Conservation (phyloP, 1,140 invertebrate species). For the Musca vetustissima region DNA sequence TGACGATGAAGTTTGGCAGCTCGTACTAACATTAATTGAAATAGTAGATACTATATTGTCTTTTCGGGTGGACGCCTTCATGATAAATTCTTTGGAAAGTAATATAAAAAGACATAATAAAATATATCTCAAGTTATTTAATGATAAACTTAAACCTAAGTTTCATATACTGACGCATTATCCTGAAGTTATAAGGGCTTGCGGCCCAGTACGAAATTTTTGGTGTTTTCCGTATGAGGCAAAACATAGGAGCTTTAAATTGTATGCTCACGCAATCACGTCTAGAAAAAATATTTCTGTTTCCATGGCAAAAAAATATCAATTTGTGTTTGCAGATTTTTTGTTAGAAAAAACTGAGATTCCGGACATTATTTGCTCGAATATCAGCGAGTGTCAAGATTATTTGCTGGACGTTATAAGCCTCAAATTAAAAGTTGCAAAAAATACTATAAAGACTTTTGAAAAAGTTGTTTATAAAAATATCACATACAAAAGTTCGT, state of each 20-base stretch:
- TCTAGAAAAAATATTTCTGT: neutral
- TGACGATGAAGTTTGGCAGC: constrained; percentile 37
- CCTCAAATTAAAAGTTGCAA: too few relatives aligned
- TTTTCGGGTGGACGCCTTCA: neutral
- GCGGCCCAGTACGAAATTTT: neutral
- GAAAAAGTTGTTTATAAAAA: too few relatives aligned
- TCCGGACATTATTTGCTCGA: too few relatives aligned
- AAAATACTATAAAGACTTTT: too few relatives aligned
- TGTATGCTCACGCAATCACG: neutral
- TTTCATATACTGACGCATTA: neutral
- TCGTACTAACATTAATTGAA: constrained; percentile 30
- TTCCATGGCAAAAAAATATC: neutral
- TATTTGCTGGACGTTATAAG: too few relatives aligned
- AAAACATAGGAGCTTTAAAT: neutral
- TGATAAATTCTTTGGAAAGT: neutral
- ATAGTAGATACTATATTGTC: neutral
- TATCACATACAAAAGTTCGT: too few relatives aligned
- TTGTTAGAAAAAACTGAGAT: neutral
- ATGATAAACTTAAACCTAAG: neutral
- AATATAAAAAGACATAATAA: neutral
- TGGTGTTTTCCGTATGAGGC: neutral
- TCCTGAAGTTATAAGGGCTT: neutral
- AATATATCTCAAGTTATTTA: neutral
- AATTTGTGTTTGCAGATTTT: neutral
- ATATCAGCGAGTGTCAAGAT: too few relatives aligned